These are phyloP conservation scores for Psilopogon haemacephalus DNA, from an alignment of 2,113 vertebrate species.

Conservation along the genomic window DNA sequence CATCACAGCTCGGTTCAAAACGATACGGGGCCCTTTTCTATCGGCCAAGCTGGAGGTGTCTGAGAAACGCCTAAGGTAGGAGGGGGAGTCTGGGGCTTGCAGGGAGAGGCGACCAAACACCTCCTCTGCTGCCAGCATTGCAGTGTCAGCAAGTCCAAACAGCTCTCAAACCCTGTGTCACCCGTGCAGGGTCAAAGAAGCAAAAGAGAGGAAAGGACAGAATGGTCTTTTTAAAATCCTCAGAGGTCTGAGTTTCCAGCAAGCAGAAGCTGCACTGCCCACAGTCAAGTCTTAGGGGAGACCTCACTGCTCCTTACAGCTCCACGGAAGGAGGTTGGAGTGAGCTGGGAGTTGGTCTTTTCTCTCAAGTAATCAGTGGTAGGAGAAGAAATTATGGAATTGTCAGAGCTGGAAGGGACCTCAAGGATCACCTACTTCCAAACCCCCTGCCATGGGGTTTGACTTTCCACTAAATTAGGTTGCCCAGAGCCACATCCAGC, in stretches of 20 bases:
- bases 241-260: background rate
- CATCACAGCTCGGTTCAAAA: background rate
- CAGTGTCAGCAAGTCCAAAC: background rate
- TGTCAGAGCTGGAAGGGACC: no score
- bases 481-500: no score
- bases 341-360: no score
- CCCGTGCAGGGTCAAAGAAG: background rate
- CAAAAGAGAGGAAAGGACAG: background rate
- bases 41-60: background rate
- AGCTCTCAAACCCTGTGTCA: background rate
- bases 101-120: background rate
- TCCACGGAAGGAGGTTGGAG: no score
- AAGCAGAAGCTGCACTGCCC: background rate
- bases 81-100: background rate
- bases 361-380: no score
- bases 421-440: no score
- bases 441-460: no score
- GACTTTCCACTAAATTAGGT: no score
- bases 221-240: accelerated
- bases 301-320: no score
- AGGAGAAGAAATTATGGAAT: no score
- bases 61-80: background rate
- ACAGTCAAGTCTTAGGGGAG: background rate
- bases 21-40: background rate
- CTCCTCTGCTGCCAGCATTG: background rate